phyloP scores from a whole-genome alignment of 2,888 invertebrate species.

The Plebejus argus region DNA sequence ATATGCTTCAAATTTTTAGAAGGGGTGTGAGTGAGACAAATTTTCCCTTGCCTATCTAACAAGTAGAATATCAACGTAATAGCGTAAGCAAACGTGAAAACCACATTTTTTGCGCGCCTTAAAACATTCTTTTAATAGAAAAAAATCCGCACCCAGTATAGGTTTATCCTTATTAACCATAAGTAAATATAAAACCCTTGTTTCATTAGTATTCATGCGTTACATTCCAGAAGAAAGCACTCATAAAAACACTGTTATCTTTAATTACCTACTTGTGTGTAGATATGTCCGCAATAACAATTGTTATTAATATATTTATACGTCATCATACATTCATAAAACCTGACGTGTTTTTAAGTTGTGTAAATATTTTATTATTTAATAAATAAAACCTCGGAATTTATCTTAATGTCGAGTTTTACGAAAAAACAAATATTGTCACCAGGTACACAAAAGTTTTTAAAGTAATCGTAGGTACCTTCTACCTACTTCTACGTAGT shows the following conservation, averaged over 20 bases:
- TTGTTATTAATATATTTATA: not conserved
- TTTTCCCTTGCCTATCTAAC: not conserved
- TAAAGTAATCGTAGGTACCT: too few species aligned
- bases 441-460: too few species aligned
- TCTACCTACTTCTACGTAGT: too few species aligned
- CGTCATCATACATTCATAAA: conserved; percentile 10
- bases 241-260: conserved; percentile 21
- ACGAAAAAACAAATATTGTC: not conserved
- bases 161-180: too few species aligned
- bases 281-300: conserved; percentile 7
- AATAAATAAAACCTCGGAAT: not conserved
- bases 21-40: not conserved
- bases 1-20: not conserved
- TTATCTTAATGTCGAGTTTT: not conserved
- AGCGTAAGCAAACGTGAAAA: too few species aligned
- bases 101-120: too few species aligned
- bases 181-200: too few species aligned
- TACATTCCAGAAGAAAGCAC: conserved; percentile 17
- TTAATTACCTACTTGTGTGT: conserved; percentile 6
- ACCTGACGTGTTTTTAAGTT: conserved; percentile 5
- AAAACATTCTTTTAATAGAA: too few species aligned
- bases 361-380: not conserved
- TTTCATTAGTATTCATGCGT: not conserved
- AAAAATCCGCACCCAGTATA: too few species aligned
- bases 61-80: not conserved